These are phyloP conservation scores for Romanogobio albipinnatus DNA, from an alignment of 2,113 vertebrate genomes.

Conservation along the genomic window DNA sequence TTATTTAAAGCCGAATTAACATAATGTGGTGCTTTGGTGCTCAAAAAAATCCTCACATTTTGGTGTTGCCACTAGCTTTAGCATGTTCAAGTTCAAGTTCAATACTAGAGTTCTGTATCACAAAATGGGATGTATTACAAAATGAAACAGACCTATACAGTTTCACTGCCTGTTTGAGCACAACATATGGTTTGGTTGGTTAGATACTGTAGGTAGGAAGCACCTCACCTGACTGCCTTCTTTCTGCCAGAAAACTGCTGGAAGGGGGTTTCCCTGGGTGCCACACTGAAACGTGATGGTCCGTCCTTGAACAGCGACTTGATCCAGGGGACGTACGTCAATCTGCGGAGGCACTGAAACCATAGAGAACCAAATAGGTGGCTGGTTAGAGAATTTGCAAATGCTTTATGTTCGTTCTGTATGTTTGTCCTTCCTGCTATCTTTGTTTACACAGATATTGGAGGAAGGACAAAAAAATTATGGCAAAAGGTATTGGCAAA, in stretches of 20 bases:
- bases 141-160: no score
- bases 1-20: not conserved
- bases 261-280: slow-evolving; percentile 94
- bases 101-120: no score
- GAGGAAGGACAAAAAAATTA: not conserved
- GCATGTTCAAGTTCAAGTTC: no score
- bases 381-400: slow-evolving; percentile 21
- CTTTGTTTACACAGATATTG: not conserved
- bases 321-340: slow-evolving; percentile 89
- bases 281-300: slow-evolving; percentile 91
- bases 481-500: not conserved
- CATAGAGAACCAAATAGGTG: slow-evolving; percentile 58
- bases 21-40: not conserved
- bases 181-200: not conserved
- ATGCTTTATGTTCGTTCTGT: not conserved
- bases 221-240: slow-evolving; percentile 93
- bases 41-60: no score
- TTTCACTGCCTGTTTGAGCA: no score
- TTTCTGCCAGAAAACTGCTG: slow-evolving; percentile 98
- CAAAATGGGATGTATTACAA: no score
- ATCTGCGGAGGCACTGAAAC: slow-evolving; percentile 92
- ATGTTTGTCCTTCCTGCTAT: not conserved
- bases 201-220: not conserved
- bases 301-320: slow-evolving; percentile 91
- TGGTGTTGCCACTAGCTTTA: no score